A percentile compares a stretch with the other conserved stretches of the same genome.
phyloP scores from a whole-genome alignment of 2,113 vertebrate species.

The Eptesicus fuscus region DNA sequence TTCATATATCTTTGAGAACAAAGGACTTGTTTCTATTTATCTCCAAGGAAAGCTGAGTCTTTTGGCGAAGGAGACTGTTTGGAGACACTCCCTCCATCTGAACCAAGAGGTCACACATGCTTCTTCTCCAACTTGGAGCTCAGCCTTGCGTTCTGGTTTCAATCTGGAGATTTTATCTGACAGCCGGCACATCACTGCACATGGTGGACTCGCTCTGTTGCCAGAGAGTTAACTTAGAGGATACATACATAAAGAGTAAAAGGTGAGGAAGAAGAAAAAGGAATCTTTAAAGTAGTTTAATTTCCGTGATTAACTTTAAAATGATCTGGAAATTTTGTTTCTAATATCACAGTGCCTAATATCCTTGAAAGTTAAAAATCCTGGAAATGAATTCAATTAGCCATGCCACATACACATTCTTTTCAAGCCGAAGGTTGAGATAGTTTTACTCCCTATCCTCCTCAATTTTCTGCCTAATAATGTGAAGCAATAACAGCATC shows the following conservation, averaged over 20 bases:
- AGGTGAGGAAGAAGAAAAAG: not conserved
- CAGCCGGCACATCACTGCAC: not conserved
- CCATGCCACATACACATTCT: not conserved
- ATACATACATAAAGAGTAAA: not conserved
- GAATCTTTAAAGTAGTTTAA: not conserved
- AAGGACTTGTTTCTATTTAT: constrained; percentile 45
- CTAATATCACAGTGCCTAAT: not conserved
- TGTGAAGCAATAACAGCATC: not conserved
- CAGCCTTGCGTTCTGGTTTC: constrained; percentile 41
- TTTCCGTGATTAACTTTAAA: constrained; percentile 29
- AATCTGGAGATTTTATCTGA: constrained; percentile 57
- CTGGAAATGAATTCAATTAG: not conserved
- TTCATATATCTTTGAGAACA: constrained; percentile 38
- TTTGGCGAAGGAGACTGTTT: constrained; percentile 36
- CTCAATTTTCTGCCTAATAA: not conserved
- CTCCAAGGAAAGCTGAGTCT: not conserved
- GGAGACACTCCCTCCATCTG: constrained; percentile 16
- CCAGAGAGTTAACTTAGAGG: not conserved
- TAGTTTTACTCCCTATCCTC: not conserved
- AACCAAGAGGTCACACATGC: constrained; percentile 22
- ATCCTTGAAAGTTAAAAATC: constrained; percentile 16
- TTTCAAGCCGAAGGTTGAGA: not conserved
- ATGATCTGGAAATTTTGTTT: not conserved
- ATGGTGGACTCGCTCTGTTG: not conserved
- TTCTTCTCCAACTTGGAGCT: constrained; percentile 22